A percentile compares a stretch with the other conserved stretches of the same genome.
phyloP scores from a whole-genome alignment of 2,888 invertebrate genomes.

The Pammene fasciana region DNA sequence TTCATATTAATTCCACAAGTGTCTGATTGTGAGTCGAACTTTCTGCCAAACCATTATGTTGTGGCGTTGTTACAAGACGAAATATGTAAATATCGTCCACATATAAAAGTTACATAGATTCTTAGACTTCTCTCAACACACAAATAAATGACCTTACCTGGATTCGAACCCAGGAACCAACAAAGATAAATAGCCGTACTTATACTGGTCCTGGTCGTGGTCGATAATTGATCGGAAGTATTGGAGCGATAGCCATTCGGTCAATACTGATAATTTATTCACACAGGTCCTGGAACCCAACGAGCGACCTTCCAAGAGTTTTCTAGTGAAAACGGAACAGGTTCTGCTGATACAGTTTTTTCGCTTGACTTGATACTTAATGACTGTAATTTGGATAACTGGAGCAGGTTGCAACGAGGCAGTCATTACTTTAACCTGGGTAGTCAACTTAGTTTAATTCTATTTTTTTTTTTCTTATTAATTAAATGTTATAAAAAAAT shows the following conservation, averaged over 20 bases:
- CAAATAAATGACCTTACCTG: too few species aligned
- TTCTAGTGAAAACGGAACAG: slow-evolving; percentile 54
- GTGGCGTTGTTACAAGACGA: background rate
- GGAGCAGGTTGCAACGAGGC: slow-evolving; percentile 63
- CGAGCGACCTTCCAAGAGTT: slow-evolving; percentile 28
- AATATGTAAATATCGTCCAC: too few species aligned
- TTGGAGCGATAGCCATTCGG: slow-evolving; percentile 11
- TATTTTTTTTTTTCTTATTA: slow-evolving; percentile 12
- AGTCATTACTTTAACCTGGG: slow-evolving; percentile 46
- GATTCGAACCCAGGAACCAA: too few species aligned
- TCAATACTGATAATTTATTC: slow-evolving; percentile 30
- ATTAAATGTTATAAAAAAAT: background rate
- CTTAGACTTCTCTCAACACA: too few species aligned
- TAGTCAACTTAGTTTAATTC: slow-evolving; percentile 13
- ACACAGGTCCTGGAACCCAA: slow-evolving; percentile 32
- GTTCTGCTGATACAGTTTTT: slow-evolving; percentile 68
- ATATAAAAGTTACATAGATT: too few species aligned
- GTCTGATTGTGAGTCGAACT: background rate
- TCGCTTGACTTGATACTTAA: slow-evolving; percentile 60
- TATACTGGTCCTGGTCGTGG: background rate
- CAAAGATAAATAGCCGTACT: too few species aligned
- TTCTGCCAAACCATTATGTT: background rate
- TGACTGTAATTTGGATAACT: slow-evolving; percentile 71
- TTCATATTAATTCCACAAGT: background rate
- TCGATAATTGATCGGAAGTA: background rate